Percentiles rank a stretch among this genome's conserved stretches.
Evolutionary conservation across 2,888 invertebrate species (phyloP).

Genomic region (Noctua pronuba): DNA sequence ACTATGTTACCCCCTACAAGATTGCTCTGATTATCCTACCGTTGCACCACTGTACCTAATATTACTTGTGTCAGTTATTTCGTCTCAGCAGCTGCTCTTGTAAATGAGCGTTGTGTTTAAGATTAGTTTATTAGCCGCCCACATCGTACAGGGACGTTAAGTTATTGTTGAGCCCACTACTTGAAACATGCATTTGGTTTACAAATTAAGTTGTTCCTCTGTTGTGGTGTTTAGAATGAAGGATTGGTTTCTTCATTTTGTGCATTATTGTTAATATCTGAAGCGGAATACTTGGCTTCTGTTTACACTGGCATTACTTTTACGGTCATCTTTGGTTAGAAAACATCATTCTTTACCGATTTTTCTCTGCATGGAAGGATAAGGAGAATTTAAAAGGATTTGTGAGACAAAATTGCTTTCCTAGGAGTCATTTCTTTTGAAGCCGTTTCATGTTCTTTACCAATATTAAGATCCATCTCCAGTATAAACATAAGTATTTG

Average conservation of each 20-base stretch:
- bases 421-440: not conserved
- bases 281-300: not conserved
- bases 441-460: not conserved
- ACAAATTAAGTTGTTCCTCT: slow-evolving; percentile 55
- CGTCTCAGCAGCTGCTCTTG: slow-evolving; percentile 1
- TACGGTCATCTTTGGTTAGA: too few species aligned
- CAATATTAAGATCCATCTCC: not conserved
- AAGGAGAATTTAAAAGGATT: not conserved
- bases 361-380: not conserved
- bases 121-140: slow-evolving; percentile 51
- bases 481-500: not conserved
- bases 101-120: slow-evolving; percentile 34
- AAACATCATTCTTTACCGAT: not conserved
- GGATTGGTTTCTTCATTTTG: slow-evolving; percentile 22
- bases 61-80: slow-evolving; percentile 18
- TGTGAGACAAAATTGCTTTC: not conserved
- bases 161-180: slow-evolving; percentile 58
- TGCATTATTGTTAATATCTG: slow-evolving; percentile 19
- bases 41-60: not conserved
- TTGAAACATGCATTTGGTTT: slow-evolving; percentile 48
- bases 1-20: not conserved
- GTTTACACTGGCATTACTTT: not conserved
- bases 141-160: slow-evolving; percentile 28
- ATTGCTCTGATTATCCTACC: not conserved
- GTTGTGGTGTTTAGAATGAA: slow-evolving; percentile 29